Base-by-base conservation (phyloP, 1,140 invertebrate genomes). In the Agraylea sexmaculata region DNA sequence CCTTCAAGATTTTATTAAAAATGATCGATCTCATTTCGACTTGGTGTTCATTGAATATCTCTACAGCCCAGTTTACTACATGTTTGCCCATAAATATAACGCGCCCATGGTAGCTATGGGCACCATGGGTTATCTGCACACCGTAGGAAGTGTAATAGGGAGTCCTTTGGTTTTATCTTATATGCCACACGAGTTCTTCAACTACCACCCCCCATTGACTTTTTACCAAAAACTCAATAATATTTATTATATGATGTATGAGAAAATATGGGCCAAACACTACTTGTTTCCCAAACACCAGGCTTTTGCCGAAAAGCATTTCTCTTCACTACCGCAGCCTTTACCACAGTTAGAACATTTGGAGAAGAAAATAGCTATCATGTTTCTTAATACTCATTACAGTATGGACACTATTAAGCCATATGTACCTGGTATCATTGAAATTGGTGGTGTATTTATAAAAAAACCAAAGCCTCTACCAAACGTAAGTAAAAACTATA, bases 41-140 rank as follows among this genome's bases (percentile, higher is more conserved):
- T 35, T 65, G 0, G 40, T 66, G 16, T 53, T 69, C 18, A 51
- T 55, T 1, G 60, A 65, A 34, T 50, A 57, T 25, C 61, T 64
- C 47, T 55, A 54, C 30, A 55, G 59, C 40, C 64, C 67, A 36
- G 51, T 60, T 2, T 59, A 62, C 20, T 53, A 62, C 4, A 63
- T 64, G 61, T 63, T 64, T 44, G 56, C 54, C 12, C 50, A 55
- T 21, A 62, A 60, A 45, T 64, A 62, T 31, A 53, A 54, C 10
- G 61, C 59, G 15, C 61, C 60, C 0, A 46, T 64, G 10, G 51
- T 58, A 1, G 60, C 60, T 2, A 51, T 64, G 31, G 55, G 46
- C 11, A 58, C 59, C 12, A 54, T 60, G 51, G 59, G 59, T 18
- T 62, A 59, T 49, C 52, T 56, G 2, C 60, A 62, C 15, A 59